These are phyloP conservation scores for Drosophila varians DNA, from an alignment of 1,140 invertebrate species.

Conservation along the genomic window DNA sequence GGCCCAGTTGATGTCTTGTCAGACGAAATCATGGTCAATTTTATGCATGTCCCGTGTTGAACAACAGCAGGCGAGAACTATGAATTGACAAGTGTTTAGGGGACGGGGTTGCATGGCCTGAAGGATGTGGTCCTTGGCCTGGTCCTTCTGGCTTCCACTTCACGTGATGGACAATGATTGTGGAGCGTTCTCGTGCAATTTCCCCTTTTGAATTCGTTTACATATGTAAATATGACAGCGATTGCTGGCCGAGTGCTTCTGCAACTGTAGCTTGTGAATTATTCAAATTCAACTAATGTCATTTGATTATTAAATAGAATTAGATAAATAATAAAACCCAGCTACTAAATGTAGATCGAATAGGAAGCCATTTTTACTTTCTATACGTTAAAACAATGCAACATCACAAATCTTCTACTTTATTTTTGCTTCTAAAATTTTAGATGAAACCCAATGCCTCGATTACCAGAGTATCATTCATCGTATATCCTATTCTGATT, in stretches of 20 bases:
- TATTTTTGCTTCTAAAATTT: background rate
- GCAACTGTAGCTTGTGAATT: conserved; percentile 3
- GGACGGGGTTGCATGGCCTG: background rate
- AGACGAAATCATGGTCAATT: conserved; percentile 54
- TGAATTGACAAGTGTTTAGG: conserved; percentile 55
- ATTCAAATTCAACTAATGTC: conserved; percentile 25
- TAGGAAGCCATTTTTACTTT: background rate
- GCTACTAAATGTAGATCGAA: background rate
- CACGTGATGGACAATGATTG: conserved; percentile 11
- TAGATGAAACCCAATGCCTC: conserved; percentile 10
- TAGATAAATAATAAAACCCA: background rate
- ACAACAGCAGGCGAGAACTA: conserved; percentile 49
- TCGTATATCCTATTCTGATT: conserved; percentile 16
- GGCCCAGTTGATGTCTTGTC: conserved; percentile 40
- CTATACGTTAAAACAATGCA: too few species aligned
- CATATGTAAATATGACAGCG: conserved; percentile 32
- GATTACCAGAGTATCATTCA: conserved; percentile 14
- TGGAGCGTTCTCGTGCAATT: conserved; percentile 14
- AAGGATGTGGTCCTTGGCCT: conserved; percentile 19
- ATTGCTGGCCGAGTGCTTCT: background rate
- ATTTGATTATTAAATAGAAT: conserved; percentile 6
- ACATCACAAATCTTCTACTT: conserved; percentile 1
- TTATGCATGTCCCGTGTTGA: conserved; percentile 57
- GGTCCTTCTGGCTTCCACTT: background rate
- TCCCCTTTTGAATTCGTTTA: conserved; percentile 31